Evolutionary conservation across 2,888 invertebrate species (phyloP), one percentile per base, ranked within the genome.

Genomic region (Vannuccia rotundouncinata): DNA sequence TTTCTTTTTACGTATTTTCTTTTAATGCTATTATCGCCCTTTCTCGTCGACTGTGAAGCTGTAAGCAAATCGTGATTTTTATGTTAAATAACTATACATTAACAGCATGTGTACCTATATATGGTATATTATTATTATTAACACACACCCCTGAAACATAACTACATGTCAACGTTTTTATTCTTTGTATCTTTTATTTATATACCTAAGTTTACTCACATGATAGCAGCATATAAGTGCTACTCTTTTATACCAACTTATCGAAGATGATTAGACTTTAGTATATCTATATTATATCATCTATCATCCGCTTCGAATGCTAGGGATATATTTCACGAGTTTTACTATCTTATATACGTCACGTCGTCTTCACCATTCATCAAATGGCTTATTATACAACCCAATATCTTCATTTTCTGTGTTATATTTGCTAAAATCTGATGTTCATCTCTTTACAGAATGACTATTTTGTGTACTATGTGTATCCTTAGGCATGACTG

Each of bases 381-480:
- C 66, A 66, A 66, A 66, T 66, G 66, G 66, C 66, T 66, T 66
- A 66, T 66, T 66, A 66, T 22, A 66, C 22, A 66, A 66, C 25
- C 5, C 22, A 5, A 66, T 2, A 22, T 2, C 25, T 22, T 66
- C 25, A 5, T 13, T 45, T 45, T 45, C 45, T 45, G 45, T 45
- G 45, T 45, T 45, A 45, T 45, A 45, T 13, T 17, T 45, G 17
- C 17, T n/a, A n/a, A n/a, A n/a, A n/a, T n/a, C n/a, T n/a, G n/a
- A 45, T 45, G 45, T 17, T 45, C 45, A 13, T 45, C 17, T 45
- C 5, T 17, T 13, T 45, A 45, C 45, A 13, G n/a, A n/a, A n/a
- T 45, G 5, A 45, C 45, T 45, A 45, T 45, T 45, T 45, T 45
- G 45, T 45, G 45, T 45, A 45, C n/a, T n/a, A n/a, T n/a, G n/a